Evolutionary conservation across 2,113 vertebrate species (phyloP).

Genomic region (Leptosomus discolor): DNA sequence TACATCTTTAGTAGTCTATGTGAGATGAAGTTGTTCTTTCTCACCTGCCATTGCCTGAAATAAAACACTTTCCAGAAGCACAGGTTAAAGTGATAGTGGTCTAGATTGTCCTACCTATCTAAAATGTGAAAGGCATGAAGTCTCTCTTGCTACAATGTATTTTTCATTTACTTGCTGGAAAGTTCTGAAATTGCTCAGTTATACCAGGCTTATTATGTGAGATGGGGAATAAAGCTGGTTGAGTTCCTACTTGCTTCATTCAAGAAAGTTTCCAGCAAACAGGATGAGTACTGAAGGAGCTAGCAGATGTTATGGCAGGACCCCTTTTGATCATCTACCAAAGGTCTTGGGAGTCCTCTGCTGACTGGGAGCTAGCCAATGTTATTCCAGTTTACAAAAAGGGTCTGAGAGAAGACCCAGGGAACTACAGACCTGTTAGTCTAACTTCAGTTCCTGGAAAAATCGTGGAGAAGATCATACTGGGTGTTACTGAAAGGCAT

Average conservation of each 20-base stretch:
- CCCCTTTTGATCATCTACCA: not conserved
- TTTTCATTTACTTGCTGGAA: not conserved
- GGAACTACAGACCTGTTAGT: not conserved
- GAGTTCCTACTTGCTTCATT: not conserved
- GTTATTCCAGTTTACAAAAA: not conserved
- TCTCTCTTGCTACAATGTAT: not conserved
- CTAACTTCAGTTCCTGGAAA: not conserved
- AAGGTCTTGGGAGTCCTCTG: not conserved
- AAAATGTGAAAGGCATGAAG: not conserved
- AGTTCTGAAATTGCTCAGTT: not conserved
- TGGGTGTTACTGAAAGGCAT: not conserved
- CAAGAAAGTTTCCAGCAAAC: not conserved
- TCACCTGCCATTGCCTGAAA: not conserved
- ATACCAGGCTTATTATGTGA: not conserved
- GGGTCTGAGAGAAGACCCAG: not conserved
- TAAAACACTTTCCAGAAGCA: not conserved
- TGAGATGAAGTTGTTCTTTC: not conserved
- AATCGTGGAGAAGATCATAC: not conserved
- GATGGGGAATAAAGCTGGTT: not conserved
- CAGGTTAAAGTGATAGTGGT: not conserved
- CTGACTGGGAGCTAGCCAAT: not conserved
- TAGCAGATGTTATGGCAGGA: not conserved
- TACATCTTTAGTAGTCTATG: not conserved
- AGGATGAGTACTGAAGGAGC: not conserved
- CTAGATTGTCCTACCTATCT: not conserved